A percentile compares a stretch with the other conserved stretches of the same genome.
phyloP scores from a whole-genome alignment of 2,113 vertebrate species.

The Sturnus vulgaris region DNA sequence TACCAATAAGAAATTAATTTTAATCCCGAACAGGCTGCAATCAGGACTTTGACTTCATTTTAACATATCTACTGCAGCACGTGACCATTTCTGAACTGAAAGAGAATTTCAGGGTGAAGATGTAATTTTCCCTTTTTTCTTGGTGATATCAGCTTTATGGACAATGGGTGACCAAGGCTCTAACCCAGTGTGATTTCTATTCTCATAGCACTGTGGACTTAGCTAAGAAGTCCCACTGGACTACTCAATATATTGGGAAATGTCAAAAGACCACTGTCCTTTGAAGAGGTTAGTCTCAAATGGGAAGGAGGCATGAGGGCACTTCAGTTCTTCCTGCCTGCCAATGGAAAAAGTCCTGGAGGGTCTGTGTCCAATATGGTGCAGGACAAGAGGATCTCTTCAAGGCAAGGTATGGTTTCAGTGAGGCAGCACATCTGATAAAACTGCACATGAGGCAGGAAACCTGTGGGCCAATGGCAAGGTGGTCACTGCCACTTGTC shows the following conservation, averaged over 20 bases:
- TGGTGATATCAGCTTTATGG: background rate
- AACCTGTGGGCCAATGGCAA: too few species aligned
- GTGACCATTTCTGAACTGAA: background rate
- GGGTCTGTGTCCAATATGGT: accelerated
- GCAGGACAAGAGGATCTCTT: background rate
- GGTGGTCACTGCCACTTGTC: background rate
- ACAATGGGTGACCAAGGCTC: background rate
- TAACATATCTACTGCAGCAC: accelerated
- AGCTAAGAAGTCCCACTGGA: background rate
- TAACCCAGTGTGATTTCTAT: background rate
- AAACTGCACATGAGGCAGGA: background rate
- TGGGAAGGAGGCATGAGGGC: accelerated
- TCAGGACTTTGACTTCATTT: background rate
- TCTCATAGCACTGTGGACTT: background rate
- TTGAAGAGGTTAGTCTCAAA: background rate
- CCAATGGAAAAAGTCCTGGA: background rate
- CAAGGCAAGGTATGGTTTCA: background rate
- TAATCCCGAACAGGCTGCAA: background rate
- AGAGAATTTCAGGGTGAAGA: background rate
- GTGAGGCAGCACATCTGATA: background rate
- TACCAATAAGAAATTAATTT: background rate
- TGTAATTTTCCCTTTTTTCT: background rate
- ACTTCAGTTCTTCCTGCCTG: background rate
- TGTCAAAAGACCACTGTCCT: background rate
- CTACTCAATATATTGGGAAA: background rate